Base-by-base conservation (phyloP, 2,797 vertebrate species). In the Gallirallus australis region DNA sequence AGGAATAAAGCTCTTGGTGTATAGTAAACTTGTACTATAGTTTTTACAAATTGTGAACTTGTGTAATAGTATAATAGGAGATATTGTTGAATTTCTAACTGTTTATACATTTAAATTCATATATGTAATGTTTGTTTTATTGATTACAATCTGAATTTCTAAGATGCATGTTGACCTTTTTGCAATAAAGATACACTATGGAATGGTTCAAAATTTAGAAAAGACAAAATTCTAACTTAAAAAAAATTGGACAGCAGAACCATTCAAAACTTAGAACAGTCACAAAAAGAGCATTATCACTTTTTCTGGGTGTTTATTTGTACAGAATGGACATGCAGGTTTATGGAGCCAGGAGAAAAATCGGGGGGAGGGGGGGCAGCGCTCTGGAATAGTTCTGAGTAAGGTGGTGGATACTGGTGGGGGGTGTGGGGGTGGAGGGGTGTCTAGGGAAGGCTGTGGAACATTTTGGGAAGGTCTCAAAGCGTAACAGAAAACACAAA, bases 81-180 rank as follows among this genome's bases (percentile, higher is more conserved):
- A 98, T 98, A 98, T 94, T 98, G 98, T 99, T 98, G 98, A 97
- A 99, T 99, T 99, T 99, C 99, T 99, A 99, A 99, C 99, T 99
- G 99, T 99, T 99, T 99, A 99, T 99, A 99, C 99, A 98, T 99
- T 99, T 98, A 98, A 99, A 99, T 99, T 98, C 98, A 98, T 99
- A 98, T 98, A 99, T 99, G 99, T 99, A 99, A 98, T 99, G 99
- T 99, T 99, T 99, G 98, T 98, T 98, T 99, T 99, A 99, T 98
- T 98, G 98, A 99, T 99, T 99, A 99, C 99, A 97, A 98, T 97
- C 97, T 98, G 97, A 98, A 99, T 99, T 99, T 99, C 99, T 99
- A 99, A 99, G 98, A 98, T 99, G 99, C 99, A 99, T 99, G 99
- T 99, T 99, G 99, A 99, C 98, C 99, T 99, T 96, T 97, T 99